A percentile compares a stretch with the other conserved stretches of the same genome.
Evolutionary conservation across 1,140 invertebrate genomes (phyloP).

Genomic region (Lutraria rhynchaena): DNA sequence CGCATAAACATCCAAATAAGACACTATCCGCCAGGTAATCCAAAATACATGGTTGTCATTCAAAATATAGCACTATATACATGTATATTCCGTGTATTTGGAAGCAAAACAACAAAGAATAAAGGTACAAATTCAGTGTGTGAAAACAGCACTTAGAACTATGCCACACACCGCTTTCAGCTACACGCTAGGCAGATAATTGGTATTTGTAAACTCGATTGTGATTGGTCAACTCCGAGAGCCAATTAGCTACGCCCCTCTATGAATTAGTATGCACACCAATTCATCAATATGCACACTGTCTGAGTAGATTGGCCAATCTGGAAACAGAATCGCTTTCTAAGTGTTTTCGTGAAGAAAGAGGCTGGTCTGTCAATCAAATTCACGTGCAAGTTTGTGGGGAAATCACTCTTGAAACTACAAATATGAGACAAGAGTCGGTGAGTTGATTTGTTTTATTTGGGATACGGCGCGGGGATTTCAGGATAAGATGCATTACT

Average conservation of each 20-base stretch:
- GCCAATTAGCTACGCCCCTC: constrained; percentile 37
- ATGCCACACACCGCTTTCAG: constrained; percentile 60
- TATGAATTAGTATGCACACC: constrained; percentile 39
- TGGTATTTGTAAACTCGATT: constrained; percentile 25
- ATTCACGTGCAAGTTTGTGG: background rate
- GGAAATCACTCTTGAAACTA: background rate
- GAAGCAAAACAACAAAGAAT: constrained; percentile 36
- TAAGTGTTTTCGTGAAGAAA: background rate
- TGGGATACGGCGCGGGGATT: no score
- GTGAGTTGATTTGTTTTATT: no score
- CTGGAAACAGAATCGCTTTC: constrained; percentile 3
- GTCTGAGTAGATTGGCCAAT: background rate
- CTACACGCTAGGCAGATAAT: constrained; percentile 52
- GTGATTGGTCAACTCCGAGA: constrained; percentile 28
- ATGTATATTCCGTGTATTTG: constrained; percentile 33
- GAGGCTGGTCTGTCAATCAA: constrained; percentile 5
- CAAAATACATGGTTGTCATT: constrained; percentile 52
- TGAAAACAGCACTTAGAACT: constrained; percentile 55
- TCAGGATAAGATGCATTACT: no score
- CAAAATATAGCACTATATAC: constrained; percentile 4
- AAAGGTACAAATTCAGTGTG: constrained; percentile 36
- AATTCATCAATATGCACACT: constrained; percentile 32
- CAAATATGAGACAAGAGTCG: no score
- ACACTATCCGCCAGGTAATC: constrained; percentile 55
- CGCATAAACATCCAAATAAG: constrained; percentile 14